These are phyloP conservation scores for Drosophila mercatorum DNA, from an alignment of 2,888 invertebrate species.

Conservation along the genomic window DNA sequence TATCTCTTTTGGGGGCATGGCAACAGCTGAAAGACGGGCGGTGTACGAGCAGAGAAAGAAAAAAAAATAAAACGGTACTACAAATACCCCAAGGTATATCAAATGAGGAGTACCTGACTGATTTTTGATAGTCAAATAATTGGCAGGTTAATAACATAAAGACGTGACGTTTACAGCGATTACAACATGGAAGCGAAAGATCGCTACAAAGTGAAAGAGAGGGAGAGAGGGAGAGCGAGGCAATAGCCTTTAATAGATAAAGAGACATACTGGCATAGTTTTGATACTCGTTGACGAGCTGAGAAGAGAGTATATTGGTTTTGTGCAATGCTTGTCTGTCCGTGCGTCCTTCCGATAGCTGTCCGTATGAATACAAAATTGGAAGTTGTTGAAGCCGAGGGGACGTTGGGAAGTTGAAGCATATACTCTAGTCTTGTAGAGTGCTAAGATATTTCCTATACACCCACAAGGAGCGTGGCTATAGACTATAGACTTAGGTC, in stretches of 20 bases:
- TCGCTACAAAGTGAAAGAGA: slow-evolving; percentile 27
- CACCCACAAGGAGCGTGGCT: too few species aligned
- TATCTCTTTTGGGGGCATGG: slow-evolving; percentile 35
- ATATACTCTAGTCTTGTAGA: too few species aligned
- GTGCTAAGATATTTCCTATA: too few species aligned
- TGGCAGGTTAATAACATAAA: slow-evolving; percentile 68
- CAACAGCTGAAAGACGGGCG: slow-evolving; percentile 22
- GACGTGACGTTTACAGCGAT: slow-evolving; percentile 59
- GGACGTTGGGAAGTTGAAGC: too few species aligned
- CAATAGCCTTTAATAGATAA: neutral
- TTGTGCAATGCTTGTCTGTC: neutral
- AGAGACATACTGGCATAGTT: slow-evolving; percentile 25
- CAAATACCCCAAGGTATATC: slow-evolving; percentile 52
- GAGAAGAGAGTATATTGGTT: slow-evolving; percentile 2
- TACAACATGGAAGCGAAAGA: slow-evolving; percentile 58
- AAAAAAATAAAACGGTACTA: slow-evolving; percentile 13
- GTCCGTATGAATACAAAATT: neutral
- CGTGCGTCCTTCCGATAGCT: neutral
- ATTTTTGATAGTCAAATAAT: slow-evolving; percentile 64
- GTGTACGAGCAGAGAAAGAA: neutral
- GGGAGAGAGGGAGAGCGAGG: neutral
- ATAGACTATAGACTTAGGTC: too few species aligned
- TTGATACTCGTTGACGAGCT: neutral
- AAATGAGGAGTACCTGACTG: slow-evolving; percentile 43
- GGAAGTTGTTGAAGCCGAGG: too few species aligned